Evolutionary conservation across 2,797 vertebrate species (phyloP).

Genomic region (Rhyacichthys aspro): DNA sequence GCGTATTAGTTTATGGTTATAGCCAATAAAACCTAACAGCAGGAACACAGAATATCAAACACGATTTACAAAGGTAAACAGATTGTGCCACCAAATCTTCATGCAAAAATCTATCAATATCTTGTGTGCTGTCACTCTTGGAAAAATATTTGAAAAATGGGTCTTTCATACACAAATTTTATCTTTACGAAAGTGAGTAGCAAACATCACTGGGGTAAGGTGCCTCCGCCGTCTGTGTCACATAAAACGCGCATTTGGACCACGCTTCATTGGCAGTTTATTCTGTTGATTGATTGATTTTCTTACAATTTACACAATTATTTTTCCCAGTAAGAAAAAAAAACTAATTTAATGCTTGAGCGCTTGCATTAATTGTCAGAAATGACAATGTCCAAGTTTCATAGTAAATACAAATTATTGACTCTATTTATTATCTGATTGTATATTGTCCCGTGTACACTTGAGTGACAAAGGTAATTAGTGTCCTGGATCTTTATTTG

Average conservation of each 20-base stretch:
- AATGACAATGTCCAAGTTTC: conserved; percentile 86
- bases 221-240: conserved; percentile 64
- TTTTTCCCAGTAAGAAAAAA: conserved; percentile 76
- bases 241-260: conserved; percentile 67
- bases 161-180: too few species aligned
- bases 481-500: conserved; percentile 67
- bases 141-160: not conserved
- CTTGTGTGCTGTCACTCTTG: too few species aligned
- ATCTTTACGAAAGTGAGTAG: conserved; percentile 24
- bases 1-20: too few species aligned
- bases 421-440: conserved; percentile 84
- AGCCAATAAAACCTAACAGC: too few species aligned
- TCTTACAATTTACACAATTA: conserved; percentile 80
- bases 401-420: conserved; percentile 86
- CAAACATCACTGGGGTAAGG: conserved; percentile 45
- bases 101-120: too few species aligned
- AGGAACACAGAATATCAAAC: too few species aligned
- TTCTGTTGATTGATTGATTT: conserved; percentile 82
- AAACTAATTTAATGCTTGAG: conserved; percentile 85
- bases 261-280: conserved; percentile 74
- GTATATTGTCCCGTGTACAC: conserved; percentile 81
- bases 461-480: conserved; percentile 84
- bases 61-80: too few species aligned
- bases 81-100: too few species aligned
- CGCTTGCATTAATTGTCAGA: conserved; percentile 82